Conservation (phyloP, 2,888 invertebrate genomes). For the Neuroscelio doddi region DNA sequence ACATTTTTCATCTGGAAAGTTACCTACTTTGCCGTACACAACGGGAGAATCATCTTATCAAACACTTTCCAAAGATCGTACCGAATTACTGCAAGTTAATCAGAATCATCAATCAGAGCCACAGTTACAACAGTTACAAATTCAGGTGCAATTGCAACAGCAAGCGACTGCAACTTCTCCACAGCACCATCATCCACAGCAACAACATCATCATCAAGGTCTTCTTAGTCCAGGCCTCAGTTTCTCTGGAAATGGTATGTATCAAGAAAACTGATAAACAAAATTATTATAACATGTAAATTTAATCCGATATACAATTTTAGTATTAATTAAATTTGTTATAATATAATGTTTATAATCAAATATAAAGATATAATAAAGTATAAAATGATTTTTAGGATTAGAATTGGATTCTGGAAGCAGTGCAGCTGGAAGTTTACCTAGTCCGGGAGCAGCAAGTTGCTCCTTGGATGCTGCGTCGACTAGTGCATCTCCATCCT, state of each 20-base stretch:
- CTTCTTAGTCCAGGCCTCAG: conserved; percentile 76
- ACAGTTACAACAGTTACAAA: conserved; percentile 79
- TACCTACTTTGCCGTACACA: conserved; percentile 58
- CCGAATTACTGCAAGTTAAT: conserved; percentile 77
- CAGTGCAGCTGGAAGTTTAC: conserved; percentile 82
- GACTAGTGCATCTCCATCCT: conserved; percentile 67
- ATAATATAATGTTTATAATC: too few relatives aligned
- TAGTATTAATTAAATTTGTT: too few relatives aligned
- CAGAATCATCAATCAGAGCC: conserved; percentile 75
- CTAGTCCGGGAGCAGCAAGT: conserved; percentile 84
- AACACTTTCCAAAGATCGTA: conserved; percentile 76
- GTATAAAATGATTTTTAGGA: too few relatives aligned
- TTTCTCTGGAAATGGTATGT: conserved; percentile 76
- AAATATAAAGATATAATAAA: too few relatives aligned
- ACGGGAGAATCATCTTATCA: conserved; percentile 74
- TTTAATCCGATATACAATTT: too few relatives aligned
- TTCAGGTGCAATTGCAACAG: conserved; percentile 81
- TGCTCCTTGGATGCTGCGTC: conserved; percentile 79
- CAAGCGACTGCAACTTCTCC: conserved; percentile 67
- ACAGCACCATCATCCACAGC: conserved; percentile 59
- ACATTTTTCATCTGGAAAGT: conserved; percentile 61
- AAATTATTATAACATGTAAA: too few relatives aligned
- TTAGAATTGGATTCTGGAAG: conserved; percentile 82
- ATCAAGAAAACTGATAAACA: too few relatives aligned
- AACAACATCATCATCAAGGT: conserved; percentile 64